Evolutionary conservation across 1,140 invertebrate genomes (phyloP).

Genomic region (Cydia splendana): DNA sequence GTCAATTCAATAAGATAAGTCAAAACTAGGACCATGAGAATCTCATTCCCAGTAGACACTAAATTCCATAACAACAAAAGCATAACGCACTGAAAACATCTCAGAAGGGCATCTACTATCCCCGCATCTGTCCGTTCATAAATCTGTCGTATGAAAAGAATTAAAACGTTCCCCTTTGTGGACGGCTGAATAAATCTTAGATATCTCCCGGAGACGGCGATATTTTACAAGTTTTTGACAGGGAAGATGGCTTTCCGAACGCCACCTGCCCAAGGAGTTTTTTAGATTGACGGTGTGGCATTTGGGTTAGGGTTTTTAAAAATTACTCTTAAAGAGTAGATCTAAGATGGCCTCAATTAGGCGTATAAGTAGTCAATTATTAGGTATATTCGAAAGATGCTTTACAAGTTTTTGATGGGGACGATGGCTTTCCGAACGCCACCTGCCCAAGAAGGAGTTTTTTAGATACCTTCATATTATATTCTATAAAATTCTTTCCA

Average conservation of each 20-base stretch:
- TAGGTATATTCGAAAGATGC: conserved; percentile 76
- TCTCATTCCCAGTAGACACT: too few relatives aligned
- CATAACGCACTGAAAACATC: conserved; percentile 16
- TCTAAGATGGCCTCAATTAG: not conserved
- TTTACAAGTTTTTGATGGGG: conserved; percentile 80
- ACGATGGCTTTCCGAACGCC: conserved; percentile 66
- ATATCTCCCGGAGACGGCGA: conserved; percentile 71
- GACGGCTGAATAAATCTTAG: conserved; percentile 75
- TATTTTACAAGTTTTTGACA: conserved; percentile 82
- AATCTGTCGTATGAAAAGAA: conserved; percentile 77
- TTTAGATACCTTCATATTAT: conserved; percentile 34
- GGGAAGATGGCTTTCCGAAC: conserved; percentile 70
- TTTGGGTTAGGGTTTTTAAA: conserved; percentile 32
- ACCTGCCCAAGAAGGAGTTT: conserved; percentile 40
- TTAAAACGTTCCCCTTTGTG: conserved; percentile 76
- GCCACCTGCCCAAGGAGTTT: conserved; percentile 46
- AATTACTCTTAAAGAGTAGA: not conserved
- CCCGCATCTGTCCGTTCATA: conserved; percentile 71
- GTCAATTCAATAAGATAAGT: too few relatives aligned
- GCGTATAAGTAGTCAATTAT: conserved; percentile 48
- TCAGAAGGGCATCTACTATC: conserved; percentile 9
- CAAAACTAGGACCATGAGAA: too few relatives aligned
- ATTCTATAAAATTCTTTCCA: too few relatives aligned
- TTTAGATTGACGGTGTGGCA: conserved; percentile 38
- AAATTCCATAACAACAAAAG: not conserved